phyloP scores from a whole-genome alignment of 2,113 vertebrate species.

The Microcebus tavaratra region DNA sequence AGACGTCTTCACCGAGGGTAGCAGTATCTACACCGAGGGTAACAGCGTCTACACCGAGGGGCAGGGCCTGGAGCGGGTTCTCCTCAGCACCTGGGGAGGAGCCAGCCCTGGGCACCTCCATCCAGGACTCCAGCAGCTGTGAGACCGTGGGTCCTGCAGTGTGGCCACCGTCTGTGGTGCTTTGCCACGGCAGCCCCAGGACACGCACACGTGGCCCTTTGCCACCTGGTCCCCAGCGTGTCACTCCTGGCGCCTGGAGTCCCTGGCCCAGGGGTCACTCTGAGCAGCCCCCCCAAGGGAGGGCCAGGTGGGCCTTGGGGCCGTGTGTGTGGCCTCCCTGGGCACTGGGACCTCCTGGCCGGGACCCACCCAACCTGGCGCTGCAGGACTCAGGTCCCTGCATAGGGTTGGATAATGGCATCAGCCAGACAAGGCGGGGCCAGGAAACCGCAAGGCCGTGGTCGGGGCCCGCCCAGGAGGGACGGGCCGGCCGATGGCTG shows the following conservation, averaged over 20 bases:
- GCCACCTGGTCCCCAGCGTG: accelerated
- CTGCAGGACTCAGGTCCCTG: not conserved
- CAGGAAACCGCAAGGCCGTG: accelerated
- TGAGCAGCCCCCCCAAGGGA: accelerated
- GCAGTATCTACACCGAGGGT: accelerated
- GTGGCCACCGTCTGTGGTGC: not conserved
- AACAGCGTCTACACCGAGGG: accelerated
- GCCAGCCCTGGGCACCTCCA: accelerated
- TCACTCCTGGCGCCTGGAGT: accelerated
- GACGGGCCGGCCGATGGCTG: accelerated
- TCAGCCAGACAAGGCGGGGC: accelerated
- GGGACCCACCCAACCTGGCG: accelerated
- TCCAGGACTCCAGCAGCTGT: accelerated
- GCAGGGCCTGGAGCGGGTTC: too few relatives aligned
- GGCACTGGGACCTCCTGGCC: not conserved
- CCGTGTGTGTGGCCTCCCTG: not conserved
- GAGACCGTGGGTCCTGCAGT: too few relatives aligned
- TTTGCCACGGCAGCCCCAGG: too few relatives aligned
- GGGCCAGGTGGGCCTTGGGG: accelerated
- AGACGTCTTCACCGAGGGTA: not conserved
- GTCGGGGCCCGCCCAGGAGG: accelerated
- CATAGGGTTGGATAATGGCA: accelerated
- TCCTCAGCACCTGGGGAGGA: not conserved
- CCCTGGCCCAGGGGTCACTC: accelerated
- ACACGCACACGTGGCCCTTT: accelerated